Conservation (phyloP, 2,113 vertebrate species). For the Megatriorchis doriae region DNA sequence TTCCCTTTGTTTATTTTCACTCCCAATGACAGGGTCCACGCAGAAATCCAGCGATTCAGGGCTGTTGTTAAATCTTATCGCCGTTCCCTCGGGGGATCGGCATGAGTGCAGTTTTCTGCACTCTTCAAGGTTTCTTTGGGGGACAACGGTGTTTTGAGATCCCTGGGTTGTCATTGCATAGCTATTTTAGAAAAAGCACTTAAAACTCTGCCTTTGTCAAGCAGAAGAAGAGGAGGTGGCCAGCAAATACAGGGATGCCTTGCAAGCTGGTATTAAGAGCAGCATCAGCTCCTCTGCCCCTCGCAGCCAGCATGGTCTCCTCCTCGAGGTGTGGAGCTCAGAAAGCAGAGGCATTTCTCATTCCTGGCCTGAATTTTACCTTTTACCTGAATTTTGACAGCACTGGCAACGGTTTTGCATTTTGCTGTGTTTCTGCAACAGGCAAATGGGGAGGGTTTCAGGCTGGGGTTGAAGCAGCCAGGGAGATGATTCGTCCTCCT, state of each 20-base stretch:
- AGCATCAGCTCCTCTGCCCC: neutral
- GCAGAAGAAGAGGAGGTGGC: neutral
- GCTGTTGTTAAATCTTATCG: neutral
- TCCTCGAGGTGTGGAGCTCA: neutral
- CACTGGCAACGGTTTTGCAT: neutral
- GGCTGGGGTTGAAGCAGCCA: neutral
- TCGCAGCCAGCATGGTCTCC: neutral
- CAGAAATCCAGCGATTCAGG: neutral
- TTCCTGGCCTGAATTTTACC: neutral
- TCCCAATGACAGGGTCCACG: rapidly evolving
- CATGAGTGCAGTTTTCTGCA: rapidly evolving
- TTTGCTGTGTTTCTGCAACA: neutral
- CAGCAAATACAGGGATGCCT: neutral
- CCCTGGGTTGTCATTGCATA: rapidly evolving
- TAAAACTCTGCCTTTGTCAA: neutral
- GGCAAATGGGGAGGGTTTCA: neutral
- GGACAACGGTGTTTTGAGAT: neutral
- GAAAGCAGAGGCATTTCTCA: neutral
- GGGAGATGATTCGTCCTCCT: neutral
- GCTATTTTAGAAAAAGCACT: neutral
- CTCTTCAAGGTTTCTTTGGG: neutral
- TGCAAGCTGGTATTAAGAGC: neutral
- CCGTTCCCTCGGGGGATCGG: rapidly evolving
- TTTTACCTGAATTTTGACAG: neutral
- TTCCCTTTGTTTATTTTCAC: neutral